Base-by-base conservation (phyloP, 2,888 invertebrate genomes). In the Taenaris catops region DNA sequence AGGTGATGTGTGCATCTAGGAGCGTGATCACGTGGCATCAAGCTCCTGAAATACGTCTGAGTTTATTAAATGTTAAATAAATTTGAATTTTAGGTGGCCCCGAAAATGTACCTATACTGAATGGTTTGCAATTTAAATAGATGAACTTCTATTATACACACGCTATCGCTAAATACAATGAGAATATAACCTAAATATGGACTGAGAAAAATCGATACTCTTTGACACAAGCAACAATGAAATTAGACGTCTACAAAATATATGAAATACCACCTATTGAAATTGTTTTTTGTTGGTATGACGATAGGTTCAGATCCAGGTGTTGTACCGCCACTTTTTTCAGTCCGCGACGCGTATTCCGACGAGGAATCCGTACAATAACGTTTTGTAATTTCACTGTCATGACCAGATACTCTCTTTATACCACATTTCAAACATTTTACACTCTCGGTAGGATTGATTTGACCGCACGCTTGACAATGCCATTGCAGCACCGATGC, bases 401-500 rank as follows among this genome's bases (percentile, higher is more conserved):
- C 88, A 88, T 88, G 87, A 86, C 80, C 75, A 57, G 86, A 80
- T 71, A 89, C 88, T 63, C 91, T 88, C 69, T 89, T 87, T 64
- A 89, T 89, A 57, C 93, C 94, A 88, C 95, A 96, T 89, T 94
- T 91, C 88, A 93, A 90, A 84, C 96, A 96, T 88, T 91, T 92
- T 58, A 91, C 88, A 79, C 92, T 92, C 87, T 96, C 95, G 49
- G 94, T 95, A 52, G 95, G 94, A 81, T 96, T 96, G 84, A 96
- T 95, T 83, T 93, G 91, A 87, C 93, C 91, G 89, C 96, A 96
- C 83, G 92, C 91, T 79, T 91, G 91, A 90, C 96, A 96, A 89
- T 94, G 93, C 95, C 95, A 96, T 89, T 96, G 96, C 80, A 96
- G 91, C 88, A 96, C 95, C 79, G 96, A 96, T 87, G 95, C 95